These are phyloP conservation scores for Dioctria rufipes DNA, from an alignment of 2,888 invertebrate species.

Conservation along the genomic window DNA sequence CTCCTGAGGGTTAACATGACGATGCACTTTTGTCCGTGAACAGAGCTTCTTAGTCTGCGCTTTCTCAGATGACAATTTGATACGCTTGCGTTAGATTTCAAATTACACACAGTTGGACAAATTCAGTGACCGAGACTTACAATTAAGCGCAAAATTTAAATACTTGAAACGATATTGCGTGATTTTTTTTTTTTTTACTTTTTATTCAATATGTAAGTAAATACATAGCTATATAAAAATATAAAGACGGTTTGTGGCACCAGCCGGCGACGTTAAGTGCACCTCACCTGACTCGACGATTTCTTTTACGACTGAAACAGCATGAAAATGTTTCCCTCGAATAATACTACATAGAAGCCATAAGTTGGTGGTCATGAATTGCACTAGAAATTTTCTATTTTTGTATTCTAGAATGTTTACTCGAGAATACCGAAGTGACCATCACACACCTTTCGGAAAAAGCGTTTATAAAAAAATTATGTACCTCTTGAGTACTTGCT, in stretches of 20 bases:
- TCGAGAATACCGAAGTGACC: conserved; percentile 30
- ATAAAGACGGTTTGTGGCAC: background rate
- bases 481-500: background rate
- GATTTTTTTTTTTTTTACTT: background rate
- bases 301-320: conserved; percentile 27
- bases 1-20: conserved; percentile 20
- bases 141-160: background rate
- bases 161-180: conserved; percentile 13
- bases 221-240: background rate
- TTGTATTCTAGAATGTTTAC: conserved; percentile 30
- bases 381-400: conserved; percentile 49
- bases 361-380: conserved; percentile 21
- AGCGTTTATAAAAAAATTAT: conserved; percentile 8
- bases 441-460: conserved; percentile 30
- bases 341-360: conserved; percentile 3
- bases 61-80: background rate
- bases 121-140: background rate
- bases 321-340: conserved; percentile 1
- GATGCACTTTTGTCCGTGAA: background rate
- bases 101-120: conserved; percentile 10
- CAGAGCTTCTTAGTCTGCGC: background rate
- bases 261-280: conserved; percentile 8
- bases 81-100: conserved; percentile 5
- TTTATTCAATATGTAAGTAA: no score
- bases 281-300: conserved; percentile 41